phyloP scores from a whole-genome alignment of 2,888 invertebrate species.

The Nemotelus nigrinus region DNA sequence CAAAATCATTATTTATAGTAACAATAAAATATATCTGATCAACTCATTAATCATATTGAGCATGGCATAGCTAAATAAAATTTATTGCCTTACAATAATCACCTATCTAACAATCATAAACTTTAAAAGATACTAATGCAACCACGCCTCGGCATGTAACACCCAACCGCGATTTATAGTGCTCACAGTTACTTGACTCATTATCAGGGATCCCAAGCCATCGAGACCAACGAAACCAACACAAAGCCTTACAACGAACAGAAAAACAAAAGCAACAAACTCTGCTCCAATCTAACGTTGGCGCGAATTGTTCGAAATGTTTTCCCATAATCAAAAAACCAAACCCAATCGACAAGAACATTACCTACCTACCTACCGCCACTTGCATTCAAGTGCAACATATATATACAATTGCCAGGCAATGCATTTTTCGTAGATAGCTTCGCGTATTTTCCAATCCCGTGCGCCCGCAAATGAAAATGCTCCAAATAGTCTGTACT shows the following conservation, averaged over 20 bases:
- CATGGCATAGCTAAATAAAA: not conserved
- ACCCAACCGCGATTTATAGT: conserved; percentile 29
- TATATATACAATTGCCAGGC: not conserved
- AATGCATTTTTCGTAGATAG: not conserved
- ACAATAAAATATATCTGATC: too few relatives aligned
- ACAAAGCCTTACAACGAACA: not conserved
- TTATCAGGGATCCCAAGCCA: not conserved
- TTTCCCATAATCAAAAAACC: conserved; percentile 44
- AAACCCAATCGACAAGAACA: conserved; percentile 46
- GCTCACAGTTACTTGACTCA: not conserved
- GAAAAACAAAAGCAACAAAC: conserved; percentile 7
- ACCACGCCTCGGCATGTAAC: conserved; percentile 37
- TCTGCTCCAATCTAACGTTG: conserved; percentile 13
- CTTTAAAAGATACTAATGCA: conserved; percentile 18
- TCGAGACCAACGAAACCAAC: not conserved
- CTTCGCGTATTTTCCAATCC: not conserved
- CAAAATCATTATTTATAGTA: too few relatives aligned
- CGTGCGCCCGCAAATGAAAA: conserved; percentile 2
- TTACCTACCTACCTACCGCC: conserved; percentile 45
- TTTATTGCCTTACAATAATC: conserved; percentile 18
- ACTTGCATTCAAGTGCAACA: conserved; percentile 33
- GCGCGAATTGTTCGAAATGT: conserved; percentile 19
- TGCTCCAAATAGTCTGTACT: conserved; percentile 30
- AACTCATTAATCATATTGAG: too few relatives aligned
- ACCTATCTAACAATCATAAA: conserved; percentile 11